A percentile compares a stretch with the other conserved stretches of the same genome.
phyloP scores from a whole-genome alignment of 2,113 vertebrate genomes.

The Chionis minor region DNA sequence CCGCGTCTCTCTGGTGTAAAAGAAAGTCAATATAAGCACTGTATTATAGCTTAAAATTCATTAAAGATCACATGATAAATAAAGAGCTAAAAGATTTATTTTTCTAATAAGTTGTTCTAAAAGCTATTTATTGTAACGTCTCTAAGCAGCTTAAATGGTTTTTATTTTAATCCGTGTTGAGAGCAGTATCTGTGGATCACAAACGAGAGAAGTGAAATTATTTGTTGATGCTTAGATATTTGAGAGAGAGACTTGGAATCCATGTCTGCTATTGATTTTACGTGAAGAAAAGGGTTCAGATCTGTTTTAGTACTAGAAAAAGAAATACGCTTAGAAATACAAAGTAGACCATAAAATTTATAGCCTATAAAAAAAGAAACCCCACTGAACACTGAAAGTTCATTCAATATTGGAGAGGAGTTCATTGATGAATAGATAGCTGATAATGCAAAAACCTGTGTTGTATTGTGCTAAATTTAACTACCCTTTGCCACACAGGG shows the following conservation, averaged over 20 bases:
- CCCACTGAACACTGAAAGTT: background rate
- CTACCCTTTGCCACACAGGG: background rate
- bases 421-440: background rate
- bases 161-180: background rate
- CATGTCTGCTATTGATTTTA: conserved; percentile 14
- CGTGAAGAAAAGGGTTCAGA: background rate
- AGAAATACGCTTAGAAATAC: background rate
- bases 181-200: conserved; percentile 12
- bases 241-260: background rate
- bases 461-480: background rate
- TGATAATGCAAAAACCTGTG: background rate
- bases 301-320: background rate
- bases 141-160: background rate
- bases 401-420: background rate
- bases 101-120: conserved; percentile 25
- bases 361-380: background rate
- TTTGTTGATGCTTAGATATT: background rate
- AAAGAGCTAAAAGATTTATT: background rate
- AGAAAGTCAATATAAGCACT: background rate
- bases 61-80: background rate
- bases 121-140: conserved; percentile 7
- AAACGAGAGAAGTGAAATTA: background rate
- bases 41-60: background rate
- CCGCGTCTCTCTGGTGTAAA: background rate
- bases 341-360: background rate